Evolutionary conservation across 2,113 vertebrate species (phyloP), one percentile per base, ranked within the genome.

Genomic region (Etheostoma cragini): DNA sequence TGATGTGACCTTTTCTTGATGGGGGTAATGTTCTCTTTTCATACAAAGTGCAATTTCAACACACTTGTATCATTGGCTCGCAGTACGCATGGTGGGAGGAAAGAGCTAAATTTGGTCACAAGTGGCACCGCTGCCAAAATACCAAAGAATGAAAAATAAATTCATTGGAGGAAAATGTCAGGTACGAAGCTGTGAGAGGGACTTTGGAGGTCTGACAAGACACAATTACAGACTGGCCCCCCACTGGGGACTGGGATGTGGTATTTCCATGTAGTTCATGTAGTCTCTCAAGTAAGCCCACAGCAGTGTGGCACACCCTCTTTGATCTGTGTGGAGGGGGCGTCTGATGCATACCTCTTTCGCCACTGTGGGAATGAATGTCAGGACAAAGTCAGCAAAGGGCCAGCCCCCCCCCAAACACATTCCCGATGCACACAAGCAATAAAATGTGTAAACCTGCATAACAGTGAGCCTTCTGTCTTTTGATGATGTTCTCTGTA

Each of bases 141-240:
- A 92, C 88, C 90, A 93, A 87, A 91, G 86, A 92, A 85, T 91
- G 90, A 89, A 92, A 93, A 93, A 92, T 92, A 89, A 81, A 91
- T 91, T 91, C 71, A 72, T 65, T 75, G 78, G 75, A 82, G 91
- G 85, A 84, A 89, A 92, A 92, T 92, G 90, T 91, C 91, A 92
- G 87, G 82, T 87, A 78, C 64, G 88, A 89, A 93, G 91, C 92
- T 93, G 91, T 87, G 92, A 88, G 67, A 56, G 89, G 84, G 82
- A 91, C 89, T 92, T 86, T 91, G 85, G 87, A 86, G 88, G 88
- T 88, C 90, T 92, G 89, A 92, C 91, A 89, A 93, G 89, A 91
- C 85, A 90, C 91, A 94, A 93, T 93, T 92, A 93, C 90, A 90
- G 84, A 72, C 62, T 22, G 61, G 66, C 86, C 88, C 84, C 93